These are phyloP conservation scores for Hoplodrina ambigua DNA, from an alignment of 2,888 invertebrate species.

Conservation along the genomic window DNA sequence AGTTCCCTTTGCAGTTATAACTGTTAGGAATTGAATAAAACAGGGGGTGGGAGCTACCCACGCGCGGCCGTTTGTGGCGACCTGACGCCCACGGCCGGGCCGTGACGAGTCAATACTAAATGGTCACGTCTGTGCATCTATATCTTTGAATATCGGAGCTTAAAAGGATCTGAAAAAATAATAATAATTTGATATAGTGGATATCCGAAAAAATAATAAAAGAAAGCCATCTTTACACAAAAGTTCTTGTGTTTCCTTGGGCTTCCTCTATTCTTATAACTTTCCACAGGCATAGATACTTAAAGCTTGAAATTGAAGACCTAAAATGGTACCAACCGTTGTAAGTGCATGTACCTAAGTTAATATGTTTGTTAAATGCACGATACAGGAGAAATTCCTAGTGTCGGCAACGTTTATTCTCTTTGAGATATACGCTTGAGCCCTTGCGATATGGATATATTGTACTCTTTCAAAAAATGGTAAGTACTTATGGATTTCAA, in stretches of 20 bases:
- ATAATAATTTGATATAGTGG: not conserved
- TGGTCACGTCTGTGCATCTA: conserved; percentile 22
- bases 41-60: conserved; percentile 28
- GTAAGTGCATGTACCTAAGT: too few species aligned
- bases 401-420: too few species aligned
- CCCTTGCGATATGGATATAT: too few species aligned
- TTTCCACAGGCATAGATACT: not conserved
- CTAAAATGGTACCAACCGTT: too few species aligned
- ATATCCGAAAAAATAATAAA: not conserved
- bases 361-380: too few species aligned
- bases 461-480: too few species aligned
- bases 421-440: too few species aligned
- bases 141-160: conserved; percentile 9
- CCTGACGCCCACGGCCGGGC: conserved; percentile 18
- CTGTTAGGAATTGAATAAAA: conserved; percentile 32
- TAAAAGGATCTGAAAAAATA: not conserved
- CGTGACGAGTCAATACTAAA: not conserved
- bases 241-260: not conserved
- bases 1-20: conserved; percentile 8
- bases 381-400: too few species aligned
- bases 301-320: not conserved
- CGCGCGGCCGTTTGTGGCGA: conserved; percentile 18
- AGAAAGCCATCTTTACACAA: not conserved
- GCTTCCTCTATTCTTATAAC: not conserved
- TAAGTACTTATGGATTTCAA: too few species aligned